Evolutionary conservation across 2,888 invertebrate genomes (phyloP).

Genomic region (Mythimna pallens): DNA sequence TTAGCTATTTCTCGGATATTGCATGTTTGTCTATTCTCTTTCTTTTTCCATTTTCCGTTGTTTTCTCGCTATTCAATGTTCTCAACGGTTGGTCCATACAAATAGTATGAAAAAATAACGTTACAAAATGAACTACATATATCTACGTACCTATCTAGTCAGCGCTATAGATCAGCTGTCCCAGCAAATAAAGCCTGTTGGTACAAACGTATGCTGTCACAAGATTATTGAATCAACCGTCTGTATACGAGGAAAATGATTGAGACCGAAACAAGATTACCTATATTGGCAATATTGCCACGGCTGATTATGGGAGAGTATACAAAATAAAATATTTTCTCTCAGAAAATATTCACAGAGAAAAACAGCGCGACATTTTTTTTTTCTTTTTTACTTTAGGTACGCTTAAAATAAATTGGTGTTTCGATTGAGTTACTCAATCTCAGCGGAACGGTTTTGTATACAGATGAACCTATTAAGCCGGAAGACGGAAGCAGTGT

Average conservation of each 20-base stretch:
- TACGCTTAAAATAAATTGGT: slow-evolving; percentile 55
- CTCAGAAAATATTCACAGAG: slow-evolving; percentile 52
- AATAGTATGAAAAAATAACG: slow-evolving; percentile 2
- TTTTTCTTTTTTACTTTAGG: slow-evolving; percentile 40
- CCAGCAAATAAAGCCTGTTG: slow-evolving; percentile 37
- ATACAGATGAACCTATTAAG: slow-evolving; percentile 56
- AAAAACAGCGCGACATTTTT: slow-evolving; percentile 31
- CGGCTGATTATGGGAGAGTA: slow-evolving; percentile 59
- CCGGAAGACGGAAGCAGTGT: slow-evolving; percentile 69
- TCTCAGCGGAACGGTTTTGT: slow-evolving; percentile 52
- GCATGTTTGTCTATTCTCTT: slow-evolving; percentile 20
- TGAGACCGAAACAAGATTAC: slow-evolving; percentile 66
- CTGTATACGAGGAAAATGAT: slow-evolving; percentile 61
- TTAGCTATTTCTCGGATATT: slow-evolving; percentile 34
- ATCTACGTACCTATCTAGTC: not conserved
- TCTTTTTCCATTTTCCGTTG: slow-evolving; percentile 22
- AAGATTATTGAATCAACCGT: slow-evolving; percentile 64
- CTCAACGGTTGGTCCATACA: not conserved
- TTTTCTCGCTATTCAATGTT: slow-evolving; percentile 24
- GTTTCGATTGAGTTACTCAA: slow-evolving; percentile 50
- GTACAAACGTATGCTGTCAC: slow-evolving; percentile 52
- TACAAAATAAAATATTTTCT: slow-evolving; percentile 55
- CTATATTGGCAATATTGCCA: slow-evolving; percentile 65
- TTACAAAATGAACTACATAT: not conserved
- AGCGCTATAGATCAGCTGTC: slow-evolving; percentile 25